These are phyloP conservation scores for Plecturocebus donacophilus DNA, from an alignment of 2,113 vertebrate genomes.

Conservation along the genomic window DNA sequence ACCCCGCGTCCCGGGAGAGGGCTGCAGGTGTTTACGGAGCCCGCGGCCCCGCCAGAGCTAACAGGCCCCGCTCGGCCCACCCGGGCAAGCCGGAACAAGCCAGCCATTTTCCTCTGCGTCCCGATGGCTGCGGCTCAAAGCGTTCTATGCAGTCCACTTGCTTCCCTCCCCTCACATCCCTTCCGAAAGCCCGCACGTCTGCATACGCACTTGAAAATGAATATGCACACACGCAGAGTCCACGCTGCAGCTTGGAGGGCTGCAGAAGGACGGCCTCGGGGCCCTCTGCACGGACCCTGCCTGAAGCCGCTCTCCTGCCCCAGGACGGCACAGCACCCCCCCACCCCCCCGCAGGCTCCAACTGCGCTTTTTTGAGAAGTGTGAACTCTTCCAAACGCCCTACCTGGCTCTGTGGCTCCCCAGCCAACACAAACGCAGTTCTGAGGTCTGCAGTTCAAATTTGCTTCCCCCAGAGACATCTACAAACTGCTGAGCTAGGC, in stretches of 20 bases:
- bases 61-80: conserved; percentile 50
- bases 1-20: conserved; percentile 46
- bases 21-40: conserved; percentile 64
- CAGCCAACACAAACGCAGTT: not conserved
- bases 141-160: conserved; percentile 46
- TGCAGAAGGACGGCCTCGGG: not conserved
- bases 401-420: conserved; percentile 26
- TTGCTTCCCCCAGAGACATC: conserved; percentile 28
- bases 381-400: not conserved
- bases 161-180: conserved; percentile 28
- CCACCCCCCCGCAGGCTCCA: not conserved
- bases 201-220: conserved; percentile 71
- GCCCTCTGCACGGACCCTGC: not conserved
- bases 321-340: not conserved
- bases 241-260: not conserved
- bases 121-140: conserved; percentile 37
- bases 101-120: conserved; percentile 59
- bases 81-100: conserved; percentile 67
- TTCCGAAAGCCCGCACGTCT: conserved; percentile 71
- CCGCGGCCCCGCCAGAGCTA: conserved; percentile 44
- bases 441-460: conserved; percentile 36
- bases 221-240: conserved; percentile 43
- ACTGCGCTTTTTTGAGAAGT: not conserved
- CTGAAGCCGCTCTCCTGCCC: not conserved
- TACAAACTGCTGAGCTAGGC: conserved; percentile 20